phyloP scores from a whole-genome alignment of 2,888 invertebrate species.

The Entomobrya proxima region DNA sequence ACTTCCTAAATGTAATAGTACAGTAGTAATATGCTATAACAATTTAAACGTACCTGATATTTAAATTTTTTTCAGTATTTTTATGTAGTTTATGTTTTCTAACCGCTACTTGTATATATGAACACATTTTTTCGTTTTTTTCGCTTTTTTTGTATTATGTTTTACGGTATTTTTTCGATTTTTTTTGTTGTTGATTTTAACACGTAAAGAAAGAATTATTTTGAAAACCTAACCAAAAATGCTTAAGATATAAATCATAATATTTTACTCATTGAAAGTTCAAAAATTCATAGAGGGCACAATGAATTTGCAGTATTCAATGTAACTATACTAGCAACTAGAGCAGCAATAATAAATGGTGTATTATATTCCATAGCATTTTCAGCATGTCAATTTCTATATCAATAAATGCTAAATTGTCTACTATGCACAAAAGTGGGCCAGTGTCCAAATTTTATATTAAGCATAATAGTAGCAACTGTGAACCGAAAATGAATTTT shows the following conservation, averaged over 20 bases:
- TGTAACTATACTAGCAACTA: no score
- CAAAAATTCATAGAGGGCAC: background rate
- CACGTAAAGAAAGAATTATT: slow-evolving; percentile 9
- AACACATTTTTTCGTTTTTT: slow-evolving; percentile 66
- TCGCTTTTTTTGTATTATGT: slow-evolving; percentile 61
- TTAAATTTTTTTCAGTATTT: slow-evolving; percentile 15
- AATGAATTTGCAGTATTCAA: no score
- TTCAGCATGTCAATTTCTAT: no score
- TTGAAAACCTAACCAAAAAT: slow-evolving; percentile 39
- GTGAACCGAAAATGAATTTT: no score
- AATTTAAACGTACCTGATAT: slow-evolving; percentile 24
- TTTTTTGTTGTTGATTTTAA: slow-evolving; percentile 59
- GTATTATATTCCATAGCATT: no score
- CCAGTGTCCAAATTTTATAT: no score
- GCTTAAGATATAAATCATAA: slow-evolving; percentile 4
- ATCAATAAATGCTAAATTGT: no score
- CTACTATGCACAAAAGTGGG: no score
- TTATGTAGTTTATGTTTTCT: slow-evolving; percentile 32
- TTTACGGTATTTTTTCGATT: slow-evolving; percentile 62
- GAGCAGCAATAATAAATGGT: no score
- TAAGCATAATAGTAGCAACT: no score
- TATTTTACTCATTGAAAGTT: background rate
- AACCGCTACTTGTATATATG: slow-evolving; percentile 45
- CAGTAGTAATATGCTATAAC: slow-evolving; percentile 32
- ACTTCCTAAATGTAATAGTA: slow-evolving; percentile 2